Evolutionary conservation across 2,797 vertebrate species (phyloP), one percentile per base, ranked within the genome.

Genomic region (Paratrypauchen microcephalus): DNA sequence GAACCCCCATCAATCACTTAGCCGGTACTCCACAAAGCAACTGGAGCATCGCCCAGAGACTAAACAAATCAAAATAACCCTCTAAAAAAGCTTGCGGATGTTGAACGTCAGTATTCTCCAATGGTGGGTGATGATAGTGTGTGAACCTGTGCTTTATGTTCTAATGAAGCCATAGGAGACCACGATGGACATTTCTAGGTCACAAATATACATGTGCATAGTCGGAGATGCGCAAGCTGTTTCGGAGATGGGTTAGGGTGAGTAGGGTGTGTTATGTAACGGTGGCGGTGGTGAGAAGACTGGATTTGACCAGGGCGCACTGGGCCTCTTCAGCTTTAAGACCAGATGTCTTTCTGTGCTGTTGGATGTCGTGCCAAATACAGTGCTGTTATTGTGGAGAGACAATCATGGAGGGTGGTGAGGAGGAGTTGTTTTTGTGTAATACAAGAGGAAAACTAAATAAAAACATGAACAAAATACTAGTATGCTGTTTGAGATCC

Each of bases 161-260:
- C 58, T 86, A 89, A 90, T 88, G 88, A 90, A 86, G 85, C 75
- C 86, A 82, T 83, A 63, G 77, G 83, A 88, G 83, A 86, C 85
- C 68, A 21, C n/a, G 1, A 26, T 76, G 16, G 32, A 78, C 66
- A 19, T 78, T 82, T 88, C 83, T 87, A 66, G 81, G 83, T 85
- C 82, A 86, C 70, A 71, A 72, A 47, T 28, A 77, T 21, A 68
- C 73, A 70, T 70, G 5, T 60, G 59, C 54, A 61, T 60, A 39
- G 9, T 21, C 65, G 8, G 59, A 23, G 19, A 41, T 72, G 70
- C 67, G 68, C 60, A 50, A 69, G 16, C 26, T 66, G 16, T 32
- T 19, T 61, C 11, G 64, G 36, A 70, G 50, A 74, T 72, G 74
- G 72, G 61, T n/a, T n/a, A 72, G 65, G n/a, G n/a, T n/a, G n/a